Conservation (phyloP, 2,888 invertebrate genomes). For the Orchesella flavescens region DNA sequence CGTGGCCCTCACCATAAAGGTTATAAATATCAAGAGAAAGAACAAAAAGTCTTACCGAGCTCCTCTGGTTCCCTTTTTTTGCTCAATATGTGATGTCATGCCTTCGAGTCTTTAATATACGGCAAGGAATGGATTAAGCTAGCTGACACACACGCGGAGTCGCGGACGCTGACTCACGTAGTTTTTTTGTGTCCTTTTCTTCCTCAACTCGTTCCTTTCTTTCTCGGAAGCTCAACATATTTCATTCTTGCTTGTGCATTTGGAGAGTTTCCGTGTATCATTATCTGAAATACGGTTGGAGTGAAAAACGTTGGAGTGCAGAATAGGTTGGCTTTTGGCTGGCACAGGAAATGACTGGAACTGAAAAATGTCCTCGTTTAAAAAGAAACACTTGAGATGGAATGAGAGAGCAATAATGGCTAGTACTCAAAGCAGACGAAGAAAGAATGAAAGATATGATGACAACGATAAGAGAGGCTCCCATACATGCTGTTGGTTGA, state of each 20-base stretch:
- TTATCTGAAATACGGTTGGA: constrained; percentile 12
- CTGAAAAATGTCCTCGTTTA: constrained; percentile 61
- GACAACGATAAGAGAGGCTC: constrained; percentile 20
- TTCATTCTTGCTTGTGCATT: constrained; percentile 30
- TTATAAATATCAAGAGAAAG: no score
- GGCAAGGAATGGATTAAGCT: not conserved
- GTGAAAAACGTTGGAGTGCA: constrained; percentile 1
- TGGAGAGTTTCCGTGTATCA: constrained; percentile 22
- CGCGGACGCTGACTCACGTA: constrained; percentile 25
- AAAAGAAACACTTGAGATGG: constrained; percentile 57
- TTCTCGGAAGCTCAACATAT: constrained; percentile 17
- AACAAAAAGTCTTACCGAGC: no score
- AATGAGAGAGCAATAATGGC: constrained; percentile 48
- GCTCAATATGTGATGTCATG: constrained; percentile 16
- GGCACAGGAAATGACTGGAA: constrained; percentile 60
- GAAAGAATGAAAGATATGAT: constrained; percentile 10
- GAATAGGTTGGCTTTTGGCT: constrained; percentile 5
- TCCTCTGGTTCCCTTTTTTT: not conserved
- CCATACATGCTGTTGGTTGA: no score
- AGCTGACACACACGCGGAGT: not conserved
- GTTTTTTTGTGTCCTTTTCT: constrained; percentile 11
- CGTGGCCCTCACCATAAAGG: no score
- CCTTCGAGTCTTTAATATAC: constrained; percentile 9
- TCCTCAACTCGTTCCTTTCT: not conserved
- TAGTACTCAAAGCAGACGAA: constrained; percentile 28